These are phyloP conservation scores for Hypothenemus hampei DNA, from an alignment of 1,140 invertebrate species.

Conservation along the genomic window DNA sequence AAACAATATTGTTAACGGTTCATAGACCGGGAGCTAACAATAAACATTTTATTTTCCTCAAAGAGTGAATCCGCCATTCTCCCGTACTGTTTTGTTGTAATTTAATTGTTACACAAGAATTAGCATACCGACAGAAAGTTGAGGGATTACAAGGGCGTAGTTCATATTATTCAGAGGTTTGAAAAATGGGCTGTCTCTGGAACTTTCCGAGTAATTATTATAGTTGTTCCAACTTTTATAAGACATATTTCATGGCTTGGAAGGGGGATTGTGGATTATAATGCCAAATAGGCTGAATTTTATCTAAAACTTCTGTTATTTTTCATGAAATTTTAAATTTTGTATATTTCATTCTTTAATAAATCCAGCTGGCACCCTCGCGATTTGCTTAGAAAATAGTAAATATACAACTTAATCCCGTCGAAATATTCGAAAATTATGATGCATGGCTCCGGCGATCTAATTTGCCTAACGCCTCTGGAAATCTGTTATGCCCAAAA, in stretches of 20 bases:
- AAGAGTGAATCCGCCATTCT: constrained; percentile 1
- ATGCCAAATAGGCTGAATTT: too few relatives aligned
- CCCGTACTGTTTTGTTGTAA: constrained; percentile 8
- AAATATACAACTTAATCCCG: constrained; percentile 15
- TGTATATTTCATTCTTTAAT: constrained; percentile 7
- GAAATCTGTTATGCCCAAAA: constrained; percentile 3
- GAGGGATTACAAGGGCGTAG: constrained; percentile 23
- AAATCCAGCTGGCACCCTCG: constrained; percentile 6
- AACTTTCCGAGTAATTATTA: constrained; percentile 17
- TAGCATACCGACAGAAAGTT: constrained; percentile 22
- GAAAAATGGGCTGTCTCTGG: constrained; percentile 23
- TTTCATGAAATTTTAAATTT: too few relatives aligned
- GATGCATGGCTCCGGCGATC: constrained; percentile 6
- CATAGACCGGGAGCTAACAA: constrained; percentile 12
- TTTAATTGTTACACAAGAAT: constrained; percentile 20
- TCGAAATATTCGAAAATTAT: constrained; percentile 10
- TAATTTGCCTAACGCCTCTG: constrained; percentile 16
- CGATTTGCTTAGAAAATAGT: constrained; percentile 5
- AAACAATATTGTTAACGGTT: constrained; percentile 6
- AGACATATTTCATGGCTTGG: constrained; percentile 15
- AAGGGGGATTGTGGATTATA: too few relatives aligned
- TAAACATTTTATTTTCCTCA: background rate
- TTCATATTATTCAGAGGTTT: constrained; percentile 17
- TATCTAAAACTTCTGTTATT: too few relatives aligned
- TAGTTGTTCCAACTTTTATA: constrained; percentile 14